Evolutionary conservation across 1,140 invertebrate genomes (phyloP), one percentile per base, ranked within the genome.

Genomic region (Vanessa tameamea): DNA sequence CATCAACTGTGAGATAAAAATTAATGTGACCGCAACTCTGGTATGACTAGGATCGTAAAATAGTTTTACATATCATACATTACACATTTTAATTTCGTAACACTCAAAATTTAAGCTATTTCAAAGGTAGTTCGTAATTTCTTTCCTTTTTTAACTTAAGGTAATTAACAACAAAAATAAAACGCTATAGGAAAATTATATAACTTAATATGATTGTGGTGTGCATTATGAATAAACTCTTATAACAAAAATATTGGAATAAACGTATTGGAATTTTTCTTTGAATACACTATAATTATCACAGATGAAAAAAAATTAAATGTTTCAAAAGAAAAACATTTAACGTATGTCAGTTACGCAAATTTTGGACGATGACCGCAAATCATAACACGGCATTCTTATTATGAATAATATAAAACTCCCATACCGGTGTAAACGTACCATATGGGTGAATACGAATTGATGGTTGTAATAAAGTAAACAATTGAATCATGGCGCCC

Each of bases 391-490:
- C 66, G 78, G 80, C 75, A 80, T 75, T 82, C 73, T 75, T 75
- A 74, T 70, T 79, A 81, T 77, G 75, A 80, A 74, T 82, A 78
- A 73, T 82, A 78, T 78, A 79, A 82, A 79, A 79, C 69, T 78
- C 65, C 70, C 73, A 78, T 74, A 78, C 59, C 74, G 69, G 69
- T 73, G 77, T 77, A 85, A 85, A 82, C 76, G 73, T 77, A 77
- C 83, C 82, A 87, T 81, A 82, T 85, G 79, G 80, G 78, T 82
- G 72, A 80, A 87, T 79, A 87, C 78, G 78, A 81, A 83, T 80
- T 84, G 78, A 87, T 81, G 81, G 68, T 79, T 75, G 77, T 85
- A 82, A 82, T 86, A 85, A 85, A 77, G 85, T 87, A 90, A 90
- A 88, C 88, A 90, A 82, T 83, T 85, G 84, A 85, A 84, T 86